Base-by-base conservation (phyloP, 2,888 invertebrate species). In the Sinodicranocentrus sp. region DNA sequence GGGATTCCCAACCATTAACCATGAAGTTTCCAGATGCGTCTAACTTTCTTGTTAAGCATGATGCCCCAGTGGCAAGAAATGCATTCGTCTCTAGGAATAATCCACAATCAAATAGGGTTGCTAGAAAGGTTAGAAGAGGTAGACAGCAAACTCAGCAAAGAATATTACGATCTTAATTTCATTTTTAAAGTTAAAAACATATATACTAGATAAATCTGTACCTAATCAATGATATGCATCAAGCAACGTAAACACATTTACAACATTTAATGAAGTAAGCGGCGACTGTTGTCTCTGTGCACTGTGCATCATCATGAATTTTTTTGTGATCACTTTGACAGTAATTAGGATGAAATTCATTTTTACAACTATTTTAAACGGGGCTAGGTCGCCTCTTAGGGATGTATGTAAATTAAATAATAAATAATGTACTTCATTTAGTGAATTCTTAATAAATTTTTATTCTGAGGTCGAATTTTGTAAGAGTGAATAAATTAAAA, bases 21-120 rank as follows among this genome's bases (percentile, higher is more conserved):
- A 87, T 88, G 87, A 86, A 70, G 43, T 88, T 88, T 28, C 86
- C 87, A 1, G 82, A 82, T 26, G 23, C 80, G 1, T 19, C 23
- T n/a, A 76, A 48, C 13, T 75, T 68, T 23, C 8, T 54, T 10
- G 68, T 52, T 15, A 63, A 28, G 43, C 48, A 67, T 6, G 48
- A 70, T 44, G 85, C 48, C 39, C 83, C 85, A 10, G 33, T 72
- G 1, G 85, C 79, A 1, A 79, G 85, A 72, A 80, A 71, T 54
- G 85, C 84, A 0, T 85, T 82, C 68, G 73, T 65, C 13, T 63
- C 67, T 3, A 39, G 44, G n/a, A 15, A 25, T 6, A 54, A 43
- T 17, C 23, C 44, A 13, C 68, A 17, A 21, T 61, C 72, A 2
- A 48, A 33, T 6, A 73, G 78, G 63, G 43, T 72, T 25, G 72